A percentile compares a stretch with the other conserved stretches of the same genome.
These are phyloP conservation scores for Sturnus vulgaris DNA, from an alignment of 2,113 vertebrate species.

Conservation along the genomic window DNA sequence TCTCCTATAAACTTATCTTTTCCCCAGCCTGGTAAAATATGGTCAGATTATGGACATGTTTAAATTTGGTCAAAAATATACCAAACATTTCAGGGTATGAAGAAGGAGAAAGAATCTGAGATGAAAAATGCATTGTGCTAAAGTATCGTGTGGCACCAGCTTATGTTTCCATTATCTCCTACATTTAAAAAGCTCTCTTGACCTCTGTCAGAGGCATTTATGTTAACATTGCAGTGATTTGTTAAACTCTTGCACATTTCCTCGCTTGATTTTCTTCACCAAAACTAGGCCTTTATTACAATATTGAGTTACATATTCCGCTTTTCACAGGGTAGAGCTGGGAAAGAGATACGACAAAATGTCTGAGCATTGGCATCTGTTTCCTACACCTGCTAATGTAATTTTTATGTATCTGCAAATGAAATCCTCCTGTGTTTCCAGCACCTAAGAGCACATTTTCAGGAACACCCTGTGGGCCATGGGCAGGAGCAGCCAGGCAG, in stretches of 20 bases:
- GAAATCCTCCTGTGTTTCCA: neutral
- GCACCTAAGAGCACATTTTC: neutral
- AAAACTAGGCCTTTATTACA: neutral
- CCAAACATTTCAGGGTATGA: neutral
- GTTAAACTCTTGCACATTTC: neutral
- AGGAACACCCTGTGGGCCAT: neutral
- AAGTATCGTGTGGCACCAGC: neutral
- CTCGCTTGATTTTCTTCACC: neutral
- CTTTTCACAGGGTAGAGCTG: neutral
- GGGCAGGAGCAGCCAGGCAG: accelerated
- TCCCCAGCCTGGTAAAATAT: neutral
- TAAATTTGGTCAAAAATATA: neutral
- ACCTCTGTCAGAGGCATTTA: neutral
- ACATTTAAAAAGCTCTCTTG: neutral
- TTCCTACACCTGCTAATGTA: neutral
- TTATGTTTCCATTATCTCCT: slow-evolving; percentile 20
- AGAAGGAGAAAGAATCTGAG: neutral
- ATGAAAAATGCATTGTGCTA: neutral
- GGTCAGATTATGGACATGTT: neutral
- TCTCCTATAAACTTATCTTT: neutral
- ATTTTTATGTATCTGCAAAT: neutral
- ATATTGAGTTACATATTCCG: neutral
- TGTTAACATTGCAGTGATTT: neutral
- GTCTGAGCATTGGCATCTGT: neutral
- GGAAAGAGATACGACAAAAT: neutral